phyloP scores from a whole-genome alignment of 2,113 vertebrate genomes.

The Triplophysa siluroides region DNA sequence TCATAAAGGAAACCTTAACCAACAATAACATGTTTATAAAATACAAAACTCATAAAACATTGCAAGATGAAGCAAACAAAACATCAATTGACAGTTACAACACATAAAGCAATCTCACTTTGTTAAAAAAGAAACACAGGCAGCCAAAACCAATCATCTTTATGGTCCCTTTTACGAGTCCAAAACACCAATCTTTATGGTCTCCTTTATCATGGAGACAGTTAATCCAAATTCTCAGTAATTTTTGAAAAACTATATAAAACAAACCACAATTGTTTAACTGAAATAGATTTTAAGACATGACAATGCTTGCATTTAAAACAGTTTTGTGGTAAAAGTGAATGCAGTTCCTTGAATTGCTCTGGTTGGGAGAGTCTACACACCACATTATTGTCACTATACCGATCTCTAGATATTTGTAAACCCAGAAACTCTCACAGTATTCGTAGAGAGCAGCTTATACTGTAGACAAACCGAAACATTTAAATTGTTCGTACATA shows the following conservation, averaged over 20 bases:
- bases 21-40: background rate
- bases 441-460: background rate
- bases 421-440: conserved; percentile 1
- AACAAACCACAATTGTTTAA: conserved; percentile 26
- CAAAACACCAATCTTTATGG: background rate
- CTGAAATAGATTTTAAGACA: conserved; percentile 34
- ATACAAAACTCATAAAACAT: background rate
- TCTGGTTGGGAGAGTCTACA: background rate
- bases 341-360: conserved; percentile 26
- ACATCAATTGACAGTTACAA: background rate
- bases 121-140: background rate
- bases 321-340: background rate
- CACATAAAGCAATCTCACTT: background rate
- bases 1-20: background rate
- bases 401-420: background rate
- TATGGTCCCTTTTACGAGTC: background rate
- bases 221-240: conserved; percentile 9
- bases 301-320: conserved; percentile 8
- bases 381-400: conserved; percentile 15
- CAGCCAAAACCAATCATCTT: conserved; percentile 24
- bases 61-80: background rate
- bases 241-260: conserved; percentile 20
- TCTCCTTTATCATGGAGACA: background rate
- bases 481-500: background rate
- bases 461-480: background rate